Evolutionary conservation across 2,113 vertebrate genomes (phyloP), one percentile per base, ranked within the genome.

Genomic region (Prionailurus bengalensis): DNA sequence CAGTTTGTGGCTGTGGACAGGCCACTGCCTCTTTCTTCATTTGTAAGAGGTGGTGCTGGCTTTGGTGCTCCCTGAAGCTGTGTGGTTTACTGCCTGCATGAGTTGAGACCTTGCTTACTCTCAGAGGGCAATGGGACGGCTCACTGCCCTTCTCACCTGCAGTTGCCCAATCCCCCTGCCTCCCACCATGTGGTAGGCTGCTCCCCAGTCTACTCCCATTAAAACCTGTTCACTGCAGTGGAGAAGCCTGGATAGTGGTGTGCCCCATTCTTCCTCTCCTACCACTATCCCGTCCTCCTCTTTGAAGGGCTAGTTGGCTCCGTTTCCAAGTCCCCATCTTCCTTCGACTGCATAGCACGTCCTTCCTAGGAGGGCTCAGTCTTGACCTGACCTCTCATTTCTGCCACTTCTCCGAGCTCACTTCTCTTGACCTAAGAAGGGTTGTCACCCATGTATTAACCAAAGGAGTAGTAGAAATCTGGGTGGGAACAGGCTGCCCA

Each of bases 301-400:
- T 81, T n/a, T 19, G n/a, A 25, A 74, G 33, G 33, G 58, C 68
- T 23, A 29, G 15, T 7, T 25, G 33, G 7, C 95, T 84, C 33
- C 29, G 19, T 55, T 55, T 74, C 73, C 23, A 25, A 39, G 31
- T 7, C 4, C 8, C 14, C 19, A 4, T 71, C 29, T 55, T 70
- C 14, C 33, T 27, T 76, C 5, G 2, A 10, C 42, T 19, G 15
- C 15, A 76, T 31, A 45, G 45, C 16, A 39, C 7, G 42, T 16
- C 63, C 21, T 63, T 68, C 15, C 39, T 4, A 31, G 53, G 23
- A 74, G 19, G 70, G 48, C 93, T 94, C 23, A 29, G 83, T 70
- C 58, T 45, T 74, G 74, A 73, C n/a, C 48, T 73, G 36, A 27
- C 86, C 53, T 96, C 89, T 80, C 63, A 61, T 80, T 92, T 90